Conservation (phyloP, 2,113 vertebrate species). For the Tenrec ecaudatus region DNA sequence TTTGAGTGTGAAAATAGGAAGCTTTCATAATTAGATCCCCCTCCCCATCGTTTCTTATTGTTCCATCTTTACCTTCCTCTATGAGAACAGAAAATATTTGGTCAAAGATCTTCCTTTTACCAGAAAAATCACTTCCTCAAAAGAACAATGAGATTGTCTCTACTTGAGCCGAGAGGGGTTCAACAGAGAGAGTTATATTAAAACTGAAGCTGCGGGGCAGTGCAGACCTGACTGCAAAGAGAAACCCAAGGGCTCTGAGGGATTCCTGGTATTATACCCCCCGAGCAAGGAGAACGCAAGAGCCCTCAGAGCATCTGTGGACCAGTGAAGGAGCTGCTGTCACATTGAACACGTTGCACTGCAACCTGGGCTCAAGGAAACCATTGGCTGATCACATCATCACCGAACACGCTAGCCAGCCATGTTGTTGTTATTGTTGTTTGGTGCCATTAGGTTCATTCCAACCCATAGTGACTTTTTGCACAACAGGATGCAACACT, state of each 20-base stretch:
- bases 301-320: not conserved
- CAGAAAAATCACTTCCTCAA: slow-evolving; percentile 18
- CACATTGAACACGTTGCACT: not conserved
- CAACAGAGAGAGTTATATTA: slow-evolving; percentile 33
- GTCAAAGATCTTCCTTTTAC: slow-evolving; percentile 28
- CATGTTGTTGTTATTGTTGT: no score
- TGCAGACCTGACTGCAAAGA: not conserved
- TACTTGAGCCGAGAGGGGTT: not conserved
- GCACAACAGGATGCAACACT: no score
- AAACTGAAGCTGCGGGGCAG: not conserved
- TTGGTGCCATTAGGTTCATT: no score
- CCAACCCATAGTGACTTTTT: no score
- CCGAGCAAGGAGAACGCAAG: not conserved
- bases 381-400: not conserved
- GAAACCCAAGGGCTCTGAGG: not conserved
- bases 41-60: not conserved
- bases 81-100: slow-evolving; percentile 57
- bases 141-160: slow-evolving; percentile 19
- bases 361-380: not conserved
- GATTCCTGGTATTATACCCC: not conserved
- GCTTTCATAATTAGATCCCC: slow-evolving; percentile 26
- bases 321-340: not conserved
- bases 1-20: slow-evolving; percentile 57
- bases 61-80: not conserved
- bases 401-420: not conserved